These are phyloP conservation scores for Lacerta bilineata DNA, from an alignment of 2,797 vertebrate species.

Conservation along the genomic window DNA sequence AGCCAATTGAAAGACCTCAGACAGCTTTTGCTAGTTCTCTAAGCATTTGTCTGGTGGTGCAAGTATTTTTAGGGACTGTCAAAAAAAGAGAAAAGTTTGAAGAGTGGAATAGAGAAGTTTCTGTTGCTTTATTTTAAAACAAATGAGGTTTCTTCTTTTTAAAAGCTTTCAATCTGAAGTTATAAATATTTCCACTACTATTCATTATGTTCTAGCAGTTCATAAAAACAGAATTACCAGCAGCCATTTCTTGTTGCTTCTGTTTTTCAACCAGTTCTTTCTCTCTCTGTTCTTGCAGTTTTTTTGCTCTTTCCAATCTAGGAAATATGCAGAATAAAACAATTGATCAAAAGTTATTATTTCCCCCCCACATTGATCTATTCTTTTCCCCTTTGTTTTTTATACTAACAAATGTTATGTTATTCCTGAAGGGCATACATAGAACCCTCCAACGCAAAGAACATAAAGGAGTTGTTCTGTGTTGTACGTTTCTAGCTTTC, in stretches of 20 bases:
- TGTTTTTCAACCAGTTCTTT: conserved; percentile 96
- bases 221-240: conserved; percentile 80
- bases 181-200: not conserved
- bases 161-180: not conserved
- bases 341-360: conserved; percentile 16
- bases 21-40: not conserved
- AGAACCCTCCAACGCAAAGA: not conserved
- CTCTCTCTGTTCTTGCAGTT: conserved; percentile 97
- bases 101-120: not conserved
- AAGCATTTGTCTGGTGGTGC: not conserved
- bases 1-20: not conserved
- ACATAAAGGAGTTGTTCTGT: too few relatives aligned
- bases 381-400: too few relatives aligned
- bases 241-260: conserved; percentile 92
- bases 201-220: not conserved
- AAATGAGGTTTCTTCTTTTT: not conserved
- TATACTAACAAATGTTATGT: not conserved
- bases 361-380: not conserved
- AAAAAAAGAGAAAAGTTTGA: not conserved
- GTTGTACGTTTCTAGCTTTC: not conserved
- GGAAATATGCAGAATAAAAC: not conserved
- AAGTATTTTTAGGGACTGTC: not conserved
- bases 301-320: conserved; percentile 97
- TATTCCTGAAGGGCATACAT: not conserved
- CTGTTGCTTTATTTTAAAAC: not conserved